Conservation (phyloP, 2,113 vertebrate species). For the Scomber scombrus region DNA sequence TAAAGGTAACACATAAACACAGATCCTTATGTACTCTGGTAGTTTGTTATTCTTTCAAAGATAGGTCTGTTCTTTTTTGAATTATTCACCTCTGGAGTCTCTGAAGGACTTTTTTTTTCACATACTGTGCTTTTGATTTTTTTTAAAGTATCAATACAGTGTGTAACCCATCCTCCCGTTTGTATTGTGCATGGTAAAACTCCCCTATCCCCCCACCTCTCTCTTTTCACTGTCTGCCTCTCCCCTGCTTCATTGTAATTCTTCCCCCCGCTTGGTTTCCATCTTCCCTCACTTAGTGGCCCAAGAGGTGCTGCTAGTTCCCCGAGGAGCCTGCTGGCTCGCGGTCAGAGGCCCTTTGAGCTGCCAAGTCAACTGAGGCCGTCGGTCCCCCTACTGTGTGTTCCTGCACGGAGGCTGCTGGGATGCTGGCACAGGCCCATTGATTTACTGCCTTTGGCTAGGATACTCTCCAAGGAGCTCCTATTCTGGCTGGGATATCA, state of each 20-base stretch:
- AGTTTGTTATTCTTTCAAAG: slow-evolving; percentile 22
- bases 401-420: slow-evolving; percentile 65
- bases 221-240: slow-evolving; percentile 41
- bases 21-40: slow-evolving; percentile 23
- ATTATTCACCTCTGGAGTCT: slow-evolving; percentile 28
- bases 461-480: slow-evolving; percentile 75
- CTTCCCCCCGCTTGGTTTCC: slow-evolving; percentile 58
- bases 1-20: neutral
- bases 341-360: slow-evolving; percentile 77
- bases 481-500: slow-evolving; percentile 77
- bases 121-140: slow-evolving; percentile 22
- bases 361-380: slow-evolving; percentile 79
- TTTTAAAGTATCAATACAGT: slow-evolving; percentile 42
- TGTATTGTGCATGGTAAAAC: slow-evolving; percentile 28
- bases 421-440: slow-evolving; percentile 73
- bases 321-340: slow-evolving; percentile 75
- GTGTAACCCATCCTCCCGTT: slow-evolving; percentile 2
- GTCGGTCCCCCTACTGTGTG: slow-evolving; percentile 68
- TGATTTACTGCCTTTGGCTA: slow-evolving; percentile 83
- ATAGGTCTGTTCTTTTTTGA: slow-evolving; percentile 28
- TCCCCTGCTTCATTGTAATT: slow-evolving; percentile 65
- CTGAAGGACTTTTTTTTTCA: slow-evolving; percentile 23
- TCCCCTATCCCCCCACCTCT: slow-evolving; percentile 9
- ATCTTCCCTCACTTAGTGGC: slow-evolving; percentile 69
- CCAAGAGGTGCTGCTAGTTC: slow-evolving; percentile 70